These are phyloP conservation scores for Holotrichia oblita DNA, from an alignment of 1,140 invertebrate genomes.

Conservation along the genomic window DNA sequence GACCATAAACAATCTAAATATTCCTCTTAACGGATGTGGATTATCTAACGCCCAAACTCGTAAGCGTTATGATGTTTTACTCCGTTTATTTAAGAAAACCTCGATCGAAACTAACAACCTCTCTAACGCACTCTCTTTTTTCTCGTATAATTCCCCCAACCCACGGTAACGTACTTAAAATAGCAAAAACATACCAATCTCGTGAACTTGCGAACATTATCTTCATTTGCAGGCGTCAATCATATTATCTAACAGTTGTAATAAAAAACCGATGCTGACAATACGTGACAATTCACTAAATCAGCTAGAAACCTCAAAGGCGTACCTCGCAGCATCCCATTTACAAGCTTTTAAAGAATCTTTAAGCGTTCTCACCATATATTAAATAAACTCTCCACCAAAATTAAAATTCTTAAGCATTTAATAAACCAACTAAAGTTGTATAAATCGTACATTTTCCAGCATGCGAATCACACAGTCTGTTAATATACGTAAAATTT, in stretches of 20 bases:
- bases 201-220: constrained; percentile 88
- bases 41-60: constrained; percentile 92
- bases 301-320: constrained; percentile 91
- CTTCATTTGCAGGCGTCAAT: constrained; percentile 93
- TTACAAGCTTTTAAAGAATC: constrained; percentile 89
- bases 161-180: constrained; percentile 94
- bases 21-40: constrained; percentile 96
- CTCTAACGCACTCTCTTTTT: constrained; percentile 94
- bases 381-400: constrained; percentile 97
- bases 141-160: constrained; percentile 97
- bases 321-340: constrained; percentile 91
- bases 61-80: constrained; percentile 91
- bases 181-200: constrained; percentile 97
- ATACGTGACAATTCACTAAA: constrained; percentile 96
- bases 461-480: constrained; percentile 96
- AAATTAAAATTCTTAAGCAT: constrained; percentile 99
- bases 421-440: constrained; percentile 93
- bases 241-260: constrained; percentile 93
- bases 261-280: constrained; percentile 87
- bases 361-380: constrained; percentile 93
- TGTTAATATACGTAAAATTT: constrained; percentile 93
- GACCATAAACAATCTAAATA: constrained; percentile 98
- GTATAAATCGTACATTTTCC: constrained; percentile 97
- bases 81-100: constrained; percentile 92
- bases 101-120: constrained; percentile 93